phyloP scores from a whole-genome alignment of 2,888 invertebrate species.

The Iphiclides podalirius region DNA sequence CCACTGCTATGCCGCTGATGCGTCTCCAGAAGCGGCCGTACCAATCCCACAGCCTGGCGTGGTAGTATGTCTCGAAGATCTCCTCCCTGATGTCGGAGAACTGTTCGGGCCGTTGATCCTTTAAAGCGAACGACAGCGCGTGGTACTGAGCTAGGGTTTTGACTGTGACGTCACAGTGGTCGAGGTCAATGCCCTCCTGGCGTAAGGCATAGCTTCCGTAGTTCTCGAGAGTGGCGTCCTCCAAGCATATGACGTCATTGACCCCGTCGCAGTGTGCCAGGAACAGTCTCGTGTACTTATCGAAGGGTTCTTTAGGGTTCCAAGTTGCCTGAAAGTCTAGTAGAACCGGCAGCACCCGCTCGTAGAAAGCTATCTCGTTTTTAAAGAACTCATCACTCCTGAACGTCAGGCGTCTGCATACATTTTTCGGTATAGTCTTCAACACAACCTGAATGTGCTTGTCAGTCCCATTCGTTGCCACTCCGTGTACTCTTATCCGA shows the following conservation, averaged over 20 bases:
- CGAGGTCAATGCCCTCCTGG: constrained; percentile 72
- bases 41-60: constrained; percentile 77
- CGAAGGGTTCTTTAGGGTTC: constrained; percentile 66
- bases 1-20: constrained; percentile 75
- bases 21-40: constrained; percentile 75
- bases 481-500: constrained; percentile 78
- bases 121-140: constrained; percentile 80
- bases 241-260: constrained; percentile 78
- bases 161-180: constrained; percentile 71
- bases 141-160: constrained; percentile 80
- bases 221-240: constrained; percentile 70
- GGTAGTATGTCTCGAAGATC: constrained; percentile 80
- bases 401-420: constrained; percentile 82
- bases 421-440: constrained; percentile 83
- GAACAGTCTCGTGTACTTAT: constrained; percentile 70
- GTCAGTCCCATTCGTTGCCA: constrained; percentile 38
- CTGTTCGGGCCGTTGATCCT: constrained; percentile 71
- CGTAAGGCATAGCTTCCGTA: constrained; percentile 64
- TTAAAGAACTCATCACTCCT: constrained; percentile 83
- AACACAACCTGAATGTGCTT: constrained; percentile 78
- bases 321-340: constrained; percentile 63
- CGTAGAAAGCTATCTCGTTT: constrained; percentile 86
- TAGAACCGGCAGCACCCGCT: constrained; percentile 66
- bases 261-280: constrained; percentile 69
- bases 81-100: constrained; percentile 61